A percentile compares a stretch with the other conserved stretches of the same genome.
These are phyloP conservation scores for Drosophila helvetica DNA, from an alignment of 2,888 invertebrate species.

Conservation along the genomic window DNA sequence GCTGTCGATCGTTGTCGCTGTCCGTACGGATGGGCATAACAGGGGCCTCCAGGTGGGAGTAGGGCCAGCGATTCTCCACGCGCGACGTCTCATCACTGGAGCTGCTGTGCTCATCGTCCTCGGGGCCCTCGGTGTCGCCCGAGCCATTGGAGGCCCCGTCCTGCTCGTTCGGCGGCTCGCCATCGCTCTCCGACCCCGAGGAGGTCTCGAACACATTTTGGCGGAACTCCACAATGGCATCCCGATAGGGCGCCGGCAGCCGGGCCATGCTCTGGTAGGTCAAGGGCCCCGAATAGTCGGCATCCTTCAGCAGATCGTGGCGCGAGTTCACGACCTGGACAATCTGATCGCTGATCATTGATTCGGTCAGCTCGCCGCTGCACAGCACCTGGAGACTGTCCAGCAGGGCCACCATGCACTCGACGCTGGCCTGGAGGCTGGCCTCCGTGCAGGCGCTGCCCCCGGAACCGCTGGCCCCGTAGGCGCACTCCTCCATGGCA, in stretches of 20 bases:
- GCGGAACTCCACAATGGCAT: constrained; percentile 88
- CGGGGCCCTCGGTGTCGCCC: constrained; percentile 89
- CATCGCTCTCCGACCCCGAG: constrained; percentile 86
- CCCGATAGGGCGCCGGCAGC: constrained; percentile 91
- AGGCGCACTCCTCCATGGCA: constrained; percentile 96
- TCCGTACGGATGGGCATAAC: constrained; percentile 85
- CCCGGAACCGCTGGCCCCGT: constrained; percentile 84
- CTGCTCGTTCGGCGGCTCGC: constrained; percentile 88
- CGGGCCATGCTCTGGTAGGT: constrained; percentile 94
- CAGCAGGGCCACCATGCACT: constrained; percentile 92
- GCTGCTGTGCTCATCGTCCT: constrained; percentile 85
- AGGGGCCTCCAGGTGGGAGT: constrained; percentile 83
- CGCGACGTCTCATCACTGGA: constrained; percentile 84
- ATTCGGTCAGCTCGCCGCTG: constrained; percentile 89
- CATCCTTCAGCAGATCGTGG: constrained; percentile 88
- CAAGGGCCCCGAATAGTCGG: constrained; percentile 92
- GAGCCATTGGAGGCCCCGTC: constrained; percentile 91
- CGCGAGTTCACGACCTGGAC: constrained; percentile 87
- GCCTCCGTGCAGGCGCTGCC: constrained; percentile 89
- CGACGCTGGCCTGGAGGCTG: constrained; percentile 91
- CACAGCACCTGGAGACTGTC: constrained; percentile 93
- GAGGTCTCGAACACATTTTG: constrained; percentile 87
- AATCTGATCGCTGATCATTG: constrained; percentile 84
- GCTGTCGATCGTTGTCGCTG: constrained; percentile 93
- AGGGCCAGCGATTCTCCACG: constrained; percentile 84